phyloP scores from a whole-genome alignment of 1,140 invertebrate genomes.

The Leptestheria dahalacensis region DNA sequence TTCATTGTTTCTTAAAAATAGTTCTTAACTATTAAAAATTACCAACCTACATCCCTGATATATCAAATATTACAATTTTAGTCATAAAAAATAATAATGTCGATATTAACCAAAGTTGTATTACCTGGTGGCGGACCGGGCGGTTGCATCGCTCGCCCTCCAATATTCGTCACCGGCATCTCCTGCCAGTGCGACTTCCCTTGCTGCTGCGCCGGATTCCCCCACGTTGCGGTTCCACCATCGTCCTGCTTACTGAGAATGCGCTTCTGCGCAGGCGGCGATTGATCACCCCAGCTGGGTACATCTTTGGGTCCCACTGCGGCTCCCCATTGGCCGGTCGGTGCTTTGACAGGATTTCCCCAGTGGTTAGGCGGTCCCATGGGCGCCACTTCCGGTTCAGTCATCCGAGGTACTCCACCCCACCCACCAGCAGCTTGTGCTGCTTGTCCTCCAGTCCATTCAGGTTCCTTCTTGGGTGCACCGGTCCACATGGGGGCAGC shows the following conservation, averaged over 20 bases:
- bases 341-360: constrained; percentile 41
- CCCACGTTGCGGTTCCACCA: constrained; percentile 84
- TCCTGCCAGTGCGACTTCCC: constrained; percentile 51
- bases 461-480: constrained; percentile 19
- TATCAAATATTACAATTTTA: too few species aligned
- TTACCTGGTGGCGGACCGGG: constrained; percentile 24
- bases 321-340: constrained; percentile 26
- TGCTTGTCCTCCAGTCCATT: not conserved
- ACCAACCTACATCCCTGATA: not conserved
- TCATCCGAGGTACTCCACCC: constrained; percentile 13
- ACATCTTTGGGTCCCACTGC: not conserved
- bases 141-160: constrained; percentile 29
- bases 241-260: constrained; percentile 63
- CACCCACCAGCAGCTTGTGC: constrained; percentile 14
- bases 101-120: not conserved
- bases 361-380: constrained; percentile 31
- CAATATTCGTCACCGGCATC: constrained; percentile 39
- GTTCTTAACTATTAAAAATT: too few species aligned
- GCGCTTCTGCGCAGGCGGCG: constrained; percentile 62
- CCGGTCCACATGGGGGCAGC: not conserved
- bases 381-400: constrained; percentile 10
- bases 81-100: too few species aligned
- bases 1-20: too few species aligned
- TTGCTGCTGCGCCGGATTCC: constrained; percentile 31
- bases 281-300: constrained; percentile 76